Evolutionary conservation across 2,797 vertebrate species (phyloP), one percentile per base, ranked within the genome.

Genomic region (Myripristis murdjan): DNA sequence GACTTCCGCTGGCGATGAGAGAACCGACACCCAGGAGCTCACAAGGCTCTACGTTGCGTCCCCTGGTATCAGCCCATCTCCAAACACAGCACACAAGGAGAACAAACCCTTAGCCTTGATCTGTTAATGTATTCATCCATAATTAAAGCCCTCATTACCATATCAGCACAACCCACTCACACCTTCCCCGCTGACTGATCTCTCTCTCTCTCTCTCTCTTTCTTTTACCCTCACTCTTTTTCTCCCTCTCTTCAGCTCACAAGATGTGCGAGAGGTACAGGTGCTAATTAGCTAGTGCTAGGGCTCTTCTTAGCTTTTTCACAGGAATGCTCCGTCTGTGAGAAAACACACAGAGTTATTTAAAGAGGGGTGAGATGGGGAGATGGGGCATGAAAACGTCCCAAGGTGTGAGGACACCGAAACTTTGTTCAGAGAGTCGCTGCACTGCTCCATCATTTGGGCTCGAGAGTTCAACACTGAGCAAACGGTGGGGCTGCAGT

Each of bases 81-180:
- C 64, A 81, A 83, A 87, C 74, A 84, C 57, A 86, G 70, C 73
- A 73, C 61, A 74, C 64, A 76, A n/a, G 2, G 12, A 55, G 55
- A 67, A 82, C 78, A 83, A 85, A 75, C 72, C 78, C 80, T 81
- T 48, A 46, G 81, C 82, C 85, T 86, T 89, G 82, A 92, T 91
- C 85, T 80, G 63, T 85, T 87, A 89, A 93, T 90, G 85, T 88
- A 85, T 91, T 92, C 90, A 86, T 91, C 84, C 79, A 87, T 92
- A 93, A 95, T 94, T 94, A 93, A 94, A 90, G 66, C n/a, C 68
- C 70, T 73, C 71, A 91, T 94, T 92, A 93, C 83, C 92, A 95
- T 92, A 90, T 85, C 70, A 75, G 84, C 77, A 22, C 63, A 6
- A 70, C 85, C 72, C 68, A 76, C 87, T 93, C 87, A 81, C 93